Conservation (phyloP, 2,888 invertebrate genomes). For the Macropis europaea region DNA sequence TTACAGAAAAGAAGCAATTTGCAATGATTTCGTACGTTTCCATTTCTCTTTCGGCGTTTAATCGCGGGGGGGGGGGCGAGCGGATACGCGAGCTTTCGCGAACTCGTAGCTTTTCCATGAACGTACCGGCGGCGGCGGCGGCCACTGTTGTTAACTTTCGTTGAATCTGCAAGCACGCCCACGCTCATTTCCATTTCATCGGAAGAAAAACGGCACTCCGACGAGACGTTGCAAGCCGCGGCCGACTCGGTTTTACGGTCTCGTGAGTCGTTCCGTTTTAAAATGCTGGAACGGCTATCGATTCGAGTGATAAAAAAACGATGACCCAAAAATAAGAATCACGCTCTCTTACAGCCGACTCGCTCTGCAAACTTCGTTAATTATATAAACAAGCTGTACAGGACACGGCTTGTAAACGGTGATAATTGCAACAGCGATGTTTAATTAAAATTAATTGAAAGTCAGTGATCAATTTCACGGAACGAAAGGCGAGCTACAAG, state of each 20-base stretch:
- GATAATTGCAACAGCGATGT: too few relatives aligned
- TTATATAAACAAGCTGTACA: too few relatives aligned
- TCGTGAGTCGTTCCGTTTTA: neutral
- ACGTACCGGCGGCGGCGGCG: neutral
- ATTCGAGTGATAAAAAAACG: too few relatives aligned
- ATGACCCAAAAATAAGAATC: too few relatives aligned
- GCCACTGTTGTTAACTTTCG: slow-evolving; percentile 30
- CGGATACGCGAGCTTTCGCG: slow-evolving; percentile 18
- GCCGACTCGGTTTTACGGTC: neutral
- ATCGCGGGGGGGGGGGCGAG: neutral
- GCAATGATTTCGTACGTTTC: neutral
- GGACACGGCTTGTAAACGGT: too few relatives aligned
- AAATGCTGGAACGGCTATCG: slow-evolving; percentile 16
- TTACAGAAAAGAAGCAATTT: neutral
- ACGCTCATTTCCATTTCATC: slow-evolving; percentile 20
- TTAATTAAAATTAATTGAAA: too few relatives aligned
- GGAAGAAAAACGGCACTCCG: slow-evolving; percentile 5
- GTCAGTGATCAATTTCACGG: too few relatives aligned
- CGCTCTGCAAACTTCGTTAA: too few relatives aligned
- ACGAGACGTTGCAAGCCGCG: neutral
- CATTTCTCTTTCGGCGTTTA: neutral
- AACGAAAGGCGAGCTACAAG: too few relatives aligned
- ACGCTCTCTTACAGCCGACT: too few relatives aligned
- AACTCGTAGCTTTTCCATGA: slow-evolving; percentile 11
- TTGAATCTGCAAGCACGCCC: slow-evolving; percentile 24